Conservation (phyloP, 2,797 vertebrate genomes). For the Epinephelus malabaricus region DNA sequence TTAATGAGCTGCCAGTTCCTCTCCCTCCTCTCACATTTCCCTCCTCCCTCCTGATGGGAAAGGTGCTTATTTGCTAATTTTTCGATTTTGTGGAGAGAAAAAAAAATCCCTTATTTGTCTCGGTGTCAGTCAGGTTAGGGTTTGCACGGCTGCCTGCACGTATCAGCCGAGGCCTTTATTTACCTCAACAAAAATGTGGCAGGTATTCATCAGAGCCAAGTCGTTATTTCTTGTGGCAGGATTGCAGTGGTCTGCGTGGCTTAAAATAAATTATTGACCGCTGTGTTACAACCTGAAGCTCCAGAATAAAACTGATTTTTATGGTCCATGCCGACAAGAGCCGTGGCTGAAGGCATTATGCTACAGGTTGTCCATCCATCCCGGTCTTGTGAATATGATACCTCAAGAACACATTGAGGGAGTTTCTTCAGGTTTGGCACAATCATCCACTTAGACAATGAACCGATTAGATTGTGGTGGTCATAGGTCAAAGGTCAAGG, state of each 20-base stretch:
- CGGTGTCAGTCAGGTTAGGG: constrained; percentile 8
- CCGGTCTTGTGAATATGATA: too few relatives aligned
- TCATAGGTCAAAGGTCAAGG: too few relatives aligned
- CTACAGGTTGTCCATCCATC: too few relatives aligned
- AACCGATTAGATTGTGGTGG: too few relatives aligned
- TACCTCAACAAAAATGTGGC: neutral
- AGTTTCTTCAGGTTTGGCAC: too few relatives aligned
- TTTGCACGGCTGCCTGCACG: neutral
- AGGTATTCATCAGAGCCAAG: constrained; percentile 8
- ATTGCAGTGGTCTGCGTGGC: neutral
- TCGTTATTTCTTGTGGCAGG: neutral
- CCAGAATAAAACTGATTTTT: neutral
- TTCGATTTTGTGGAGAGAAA: neutral
- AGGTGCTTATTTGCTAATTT: constrained; percentile 49
- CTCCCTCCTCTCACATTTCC: constrained; percentile 2
- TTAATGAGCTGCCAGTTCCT: constrained; percentile 58
- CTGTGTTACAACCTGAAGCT: neutral
- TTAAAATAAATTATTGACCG: neutral
- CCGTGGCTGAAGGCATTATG: too few relatives aligned
- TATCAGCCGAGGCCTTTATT: neutral
- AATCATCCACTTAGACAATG: too few relatives aligned
- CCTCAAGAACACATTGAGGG: too few relatives aligned
- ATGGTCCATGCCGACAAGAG: too few relatives aligned
- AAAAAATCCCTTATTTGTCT: neutral
- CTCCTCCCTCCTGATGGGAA: constrained; percentile 22